phyloP scores from a whole-genome alignment of 2,888 invertebrate genomes.

The Cataglyphis livida region DNA sequence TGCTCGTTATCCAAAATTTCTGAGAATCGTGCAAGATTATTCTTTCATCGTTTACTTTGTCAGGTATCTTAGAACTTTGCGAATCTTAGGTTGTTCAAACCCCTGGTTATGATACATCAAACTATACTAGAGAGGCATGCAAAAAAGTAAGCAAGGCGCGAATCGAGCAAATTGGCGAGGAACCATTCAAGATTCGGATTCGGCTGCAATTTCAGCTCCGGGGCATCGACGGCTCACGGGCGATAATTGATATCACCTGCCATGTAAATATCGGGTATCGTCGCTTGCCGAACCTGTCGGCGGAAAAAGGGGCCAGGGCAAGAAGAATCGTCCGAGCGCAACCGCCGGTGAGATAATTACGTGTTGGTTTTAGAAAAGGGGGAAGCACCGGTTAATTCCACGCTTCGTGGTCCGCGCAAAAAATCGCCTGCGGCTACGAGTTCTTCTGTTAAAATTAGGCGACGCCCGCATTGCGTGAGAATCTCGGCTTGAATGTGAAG shows the following conservation, averaged over 20 bases:
- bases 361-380: constrained; percentile 85
- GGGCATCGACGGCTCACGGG: constrained; percentile 75
- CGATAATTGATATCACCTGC: constrained; percentile 85
- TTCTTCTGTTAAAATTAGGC: constrained; percentile 53
- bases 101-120: constrained; percentile 42
- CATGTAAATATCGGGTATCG: constrained; percentile 84
- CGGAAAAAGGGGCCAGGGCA: constrained; percentile 66
- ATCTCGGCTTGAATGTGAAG: constrained; percentile 1
- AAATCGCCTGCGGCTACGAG: constrained; percentile 62
- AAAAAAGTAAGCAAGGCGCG: constrained; percentile 70
- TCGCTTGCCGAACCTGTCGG: constrained; percentile 71
- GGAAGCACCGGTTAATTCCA: constrained; percentile 81
- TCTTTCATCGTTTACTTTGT: not conserved
- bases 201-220: constrained; percentile 72
- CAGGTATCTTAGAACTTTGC: constrained; percentile 30
- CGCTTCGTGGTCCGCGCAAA: constrained; percentile 72
- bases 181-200: constrained; percentile 54
- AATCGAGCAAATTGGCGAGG: constrained; percentile 79
- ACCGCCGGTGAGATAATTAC: constrained; percentile 84
- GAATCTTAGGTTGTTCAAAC: constrained; percentile 48
- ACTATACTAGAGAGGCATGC: constrained; percentile 52
- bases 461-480: constrained; percentile 28
- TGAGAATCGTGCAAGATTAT: not conserved
- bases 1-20: not conserved
- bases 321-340: constrained; percentile 76